phyloP scores from a whole-genome alignment of 2,888 invertebrate species.

The Macrophya alboannulata region DNA sequence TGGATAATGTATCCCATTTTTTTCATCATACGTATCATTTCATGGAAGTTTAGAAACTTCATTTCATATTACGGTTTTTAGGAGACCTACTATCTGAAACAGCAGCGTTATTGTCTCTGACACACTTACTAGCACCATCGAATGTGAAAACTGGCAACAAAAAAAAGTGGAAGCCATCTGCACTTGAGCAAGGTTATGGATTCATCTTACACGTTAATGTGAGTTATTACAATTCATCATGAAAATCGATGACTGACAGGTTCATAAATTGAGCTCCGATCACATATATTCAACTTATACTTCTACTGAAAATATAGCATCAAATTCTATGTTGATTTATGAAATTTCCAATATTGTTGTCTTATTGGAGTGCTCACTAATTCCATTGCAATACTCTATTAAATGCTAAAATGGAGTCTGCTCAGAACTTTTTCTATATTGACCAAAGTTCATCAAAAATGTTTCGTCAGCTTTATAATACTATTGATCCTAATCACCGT shows the following conservation, averaged over 20 bases:
- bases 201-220: conserved; percentile 16
- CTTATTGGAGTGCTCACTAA: too few relatives aligned
- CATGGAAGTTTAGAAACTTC: not conserved
- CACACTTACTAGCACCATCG: not conserved
- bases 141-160: conserved; percentile 18
- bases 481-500: not conserved
- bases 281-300: not conserved
- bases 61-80: not conserved
- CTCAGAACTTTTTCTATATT: not conserved
- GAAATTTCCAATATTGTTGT: too few relatives aligned
- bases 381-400: not conserved
- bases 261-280: not conserved
- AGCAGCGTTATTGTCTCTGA: conserved; percentile 3
- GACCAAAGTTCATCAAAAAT: not conserved
- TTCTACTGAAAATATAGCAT: conserved; percentile 3
- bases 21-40: not conserved
- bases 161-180: conserved; percentile 17
- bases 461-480: not conserved
- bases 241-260: not conserved
- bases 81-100: not conserved
- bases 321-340: not conserved
- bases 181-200: conserved; percentile 7
- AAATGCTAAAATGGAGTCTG: not conserved
- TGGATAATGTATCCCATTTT: not conserved
- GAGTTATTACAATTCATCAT: conserved; percentile 3